Percentiles rank a stretch among this genome's conserved stretches.
Evolutionary conservation across 2,797 vertebrate genomes (phyloP).

Genomic region (Cossypha heuglini): DNA sequence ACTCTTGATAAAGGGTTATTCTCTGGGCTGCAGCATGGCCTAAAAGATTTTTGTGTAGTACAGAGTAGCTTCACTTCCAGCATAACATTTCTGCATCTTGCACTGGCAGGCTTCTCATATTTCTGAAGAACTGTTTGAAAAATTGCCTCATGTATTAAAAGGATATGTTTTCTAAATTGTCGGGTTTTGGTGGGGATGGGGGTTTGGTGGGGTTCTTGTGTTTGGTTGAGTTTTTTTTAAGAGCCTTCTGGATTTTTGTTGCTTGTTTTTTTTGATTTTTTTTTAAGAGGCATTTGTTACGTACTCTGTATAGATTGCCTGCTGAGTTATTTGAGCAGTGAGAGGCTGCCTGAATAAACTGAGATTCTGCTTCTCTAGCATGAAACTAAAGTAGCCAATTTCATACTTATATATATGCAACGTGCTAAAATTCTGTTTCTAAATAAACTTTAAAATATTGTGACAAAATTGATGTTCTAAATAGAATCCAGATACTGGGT

Average conservation of each 20-base stretch:
- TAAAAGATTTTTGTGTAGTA: not conserved
- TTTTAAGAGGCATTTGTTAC: not conserved
- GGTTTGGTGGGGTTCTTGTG: not conserved
- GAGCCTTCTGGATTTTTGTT: not conserved
- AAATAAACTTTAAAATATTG: not conserved
- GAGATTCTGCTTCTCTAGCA: not conserved
- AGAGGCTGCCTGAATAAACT: not conserved
- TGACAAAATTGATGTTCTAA: not conserved
- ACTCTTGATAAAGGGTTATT: not conserved
- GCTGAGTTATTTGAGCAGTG: not conserved
- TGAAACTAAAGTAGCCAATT: not conserved
- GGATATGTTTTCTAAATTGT: not conserved
- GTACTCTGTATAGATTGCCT: not conserved
- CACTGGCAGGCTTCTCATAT: not conserved
- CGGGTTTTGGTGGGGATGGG: not conserved
- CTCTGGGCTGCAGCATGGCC: not conserved
- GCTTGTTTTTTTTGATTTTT: fast-evolving
- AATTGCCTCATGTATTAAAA: not conserved
- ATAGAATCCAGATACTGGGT: not conserved
- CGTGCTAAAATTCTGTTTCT: not conserved
- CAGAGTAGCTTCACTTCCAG: not conserved
- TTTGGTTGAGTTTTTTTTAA: not conserved
- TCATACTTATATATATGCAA: not conserved
- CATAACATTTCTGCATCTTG: not conserved
- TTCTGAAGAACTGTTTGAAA: not conserved